Evolutionary conservation across 2,113 vertebrate species (phyloP).

Genomic region (Apteryx mantelli): DNA sequence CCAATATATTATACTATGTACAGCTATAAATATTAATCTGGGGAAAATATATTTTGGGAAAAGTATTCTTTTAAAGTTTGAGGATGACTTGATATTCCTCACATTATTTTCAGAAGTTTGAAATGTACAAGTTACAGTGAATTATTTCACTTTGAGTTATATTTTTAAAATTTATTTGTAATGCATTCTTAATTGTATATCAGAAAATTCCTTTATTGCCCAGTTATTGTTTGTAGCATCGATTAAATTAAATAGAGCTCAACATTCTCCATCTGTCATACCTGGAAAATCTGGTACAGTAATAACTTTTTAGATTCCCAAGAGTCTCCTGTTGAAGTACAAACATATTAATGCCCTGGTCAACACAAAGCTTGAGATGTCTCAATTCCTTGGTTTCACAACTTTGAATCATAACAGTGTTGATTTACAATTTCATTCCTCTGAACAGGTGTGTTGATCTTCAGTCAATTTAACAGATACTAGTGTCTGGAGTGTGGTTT

Average conservation of each 20-base stretch:
- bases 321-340: neutral
- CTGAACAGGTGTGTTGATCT: neutral
- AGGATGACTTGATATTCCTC: neutral
- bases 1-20: neutral
- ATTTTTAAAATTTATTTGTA: neutral
- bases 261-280: neutral
- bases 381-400: neutral
- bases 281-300: neutral
- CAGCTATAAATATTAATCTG: neutral
- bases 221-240: neutral
- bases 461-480: neutral
- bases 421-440: neutral
- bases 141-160: neutral
- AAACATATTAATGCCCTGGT: neutral
- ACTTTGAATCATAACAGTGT: neutral
- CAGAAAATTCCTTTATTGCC: neutral
- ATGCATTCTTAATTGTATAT: neutral
- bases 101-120: neutral
- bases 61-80: neutral
- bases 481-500: neutral
- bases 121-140: neutral
- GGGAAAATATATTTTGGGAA: neutral
- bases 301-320: neutral
- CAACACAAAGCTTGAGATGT: neutral
- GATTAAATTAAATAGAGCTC: neutral